Percentiles rank a stretch among this genome's conserved stretches.
phyloP scores from a whole-genome alignment of 2,888 invertebrate genomes.

The Drosophila affinis region DNA sequence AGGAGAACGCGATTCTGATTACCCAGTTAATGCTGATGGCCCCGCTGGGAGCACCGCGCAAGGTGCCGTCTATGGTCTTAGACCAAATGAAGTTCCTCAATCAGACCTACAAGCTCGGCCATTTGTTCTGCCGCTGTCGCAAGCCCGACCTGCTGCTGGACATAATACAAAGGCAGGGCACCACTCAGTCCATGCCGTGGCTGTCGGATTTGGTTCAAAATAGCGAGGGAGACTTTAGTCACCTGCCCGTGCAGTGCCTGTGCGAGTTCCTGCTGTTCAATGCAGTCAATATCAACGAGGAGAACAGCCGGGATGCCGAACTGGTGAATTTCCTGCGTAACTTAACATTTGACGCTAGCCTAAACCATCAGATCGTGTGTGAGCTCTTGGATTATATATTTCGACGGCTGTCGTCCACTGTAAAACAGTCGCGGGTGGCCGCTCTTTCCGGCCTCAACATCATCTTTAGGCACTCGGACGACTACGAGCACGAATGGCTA shows the following conservation, averaged over 20 bases:
- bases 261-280: slow-evolving; percentile 96
- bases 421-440: slow-evolving; percentile 90
- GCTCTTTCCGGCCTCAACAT: slow-evolving; percentile 89
- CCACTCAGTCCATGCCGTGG: slow-evolving; percentile 98
- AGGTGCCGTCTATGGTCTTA: slow-evolving; percentile 90
- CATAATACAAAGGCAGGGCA: slow-evolving; percentile 94
- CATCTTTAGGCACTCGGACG: slow-evolving; percentile 85
- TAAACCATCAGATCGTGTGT: slow-evolving; percentile 87
- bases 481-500: slow-evolving; percentile 85
- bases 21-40: slow-evolving; percentile 94
- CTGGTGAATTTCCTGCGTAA: slow-evolving; percentile 86
- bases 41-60: slow-evolving; percentile 91
- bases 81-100: slow-evolving; percentile 92
- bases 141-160: slow-evolving; percentile 96
- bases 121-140: slow-evolving; percentile 93
- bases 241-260: slow-evolving; percentile 97
- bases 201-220: slow-evolving; percentile 96
- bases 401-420: slow-evolving; percentile 91
- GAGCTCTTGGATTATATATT: slow-evolving; percentile 94
- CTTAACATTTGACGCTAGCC: slow-evolving; percentile 84
- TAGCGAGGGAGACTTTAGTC: slow-evolving; percentile 90
- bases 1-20: slow-evolving; percentile 93
- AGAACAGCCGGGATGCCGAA: slow-evolving; percentile 88
- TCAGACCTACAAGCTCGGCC: slow-evolving; percentile 91
- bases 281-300: slow-evolving; percentile 87